Percentiles rank a stretch among this genome's conserved stretches.
Conservation (phyloP, 2,797 vertebrate species). For the Chaetodon trifasciatus region DNA sequence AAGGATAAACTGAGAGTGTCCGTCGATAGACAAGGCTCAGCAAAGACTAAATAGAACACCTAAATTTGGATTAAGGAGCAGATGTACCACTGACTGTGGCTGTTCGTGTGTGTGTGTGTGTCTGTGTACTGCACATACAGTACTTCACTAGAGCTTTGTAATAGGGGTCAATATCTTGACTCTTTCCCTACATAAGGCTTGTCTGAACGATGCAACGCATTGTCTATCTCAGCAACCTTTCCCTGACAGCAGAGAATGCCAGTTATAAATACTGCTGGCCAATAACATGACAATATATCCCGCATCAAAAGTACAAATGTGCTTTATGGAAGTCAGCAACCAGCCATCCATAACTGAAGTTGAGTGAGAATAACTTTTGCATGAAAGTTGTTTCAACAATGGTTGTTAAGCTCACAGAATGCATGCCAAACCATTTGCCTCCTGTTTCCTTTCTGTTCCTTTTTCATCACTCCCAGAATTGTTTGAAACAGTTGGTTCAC, state of each 20-base stretch:
- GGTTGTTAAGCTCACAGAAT: constrained; percentile 52
- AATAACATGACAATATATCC: constrained; percentile 72
- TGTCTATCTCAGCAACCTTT: constrained; percentile 82
- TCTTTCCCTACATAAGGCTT: constrained; percentile 62
- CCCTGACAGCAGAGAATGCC: constrained; percentile 72
- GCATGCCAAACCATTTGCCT: constrained; percentile 41
- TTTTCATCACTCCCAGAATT: constrained; percentile 10
- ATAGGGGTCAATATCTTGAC: constrained; percentile 65
- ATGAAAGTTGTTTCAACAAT: constrained; percentile 81
- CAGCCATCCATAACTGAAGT: constrained; percentile 72
- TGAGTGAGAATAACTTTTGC: constrained; percentile 75
- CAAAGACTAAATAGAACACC: constrained; percentile 72
- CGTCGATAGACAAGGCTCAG: constrained; percentile 67
- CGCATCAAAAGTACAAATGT: constrained; percentile 83
- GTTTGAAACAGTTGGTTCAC: constrained; percentile 31
- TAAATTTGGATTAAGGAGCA: constrained; percentile 78
- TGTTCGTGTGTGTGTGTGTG: constrained; percentile 29
- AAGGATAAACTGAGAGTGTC: constrained; percentile 68
- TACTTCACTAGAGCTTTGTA: constrained; percentile 47
- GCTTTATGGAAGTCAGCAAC: constrained; percentile 79
- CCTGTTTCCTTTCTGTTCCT: constrained; percentile 28
- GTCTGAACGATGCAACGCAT: constrained; percentile 64
- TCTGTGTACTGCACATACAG: constrained; percentile 23
- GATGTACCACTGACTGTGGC: constrained; percentile 30
- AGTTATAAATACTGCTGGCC: constrained; percentile 78